These are phyloP conservation scores for Conops quadrifasciatus DNA, from an alignment of 2,888 invertebrate species.

Conservation along the genomic window DNA sequence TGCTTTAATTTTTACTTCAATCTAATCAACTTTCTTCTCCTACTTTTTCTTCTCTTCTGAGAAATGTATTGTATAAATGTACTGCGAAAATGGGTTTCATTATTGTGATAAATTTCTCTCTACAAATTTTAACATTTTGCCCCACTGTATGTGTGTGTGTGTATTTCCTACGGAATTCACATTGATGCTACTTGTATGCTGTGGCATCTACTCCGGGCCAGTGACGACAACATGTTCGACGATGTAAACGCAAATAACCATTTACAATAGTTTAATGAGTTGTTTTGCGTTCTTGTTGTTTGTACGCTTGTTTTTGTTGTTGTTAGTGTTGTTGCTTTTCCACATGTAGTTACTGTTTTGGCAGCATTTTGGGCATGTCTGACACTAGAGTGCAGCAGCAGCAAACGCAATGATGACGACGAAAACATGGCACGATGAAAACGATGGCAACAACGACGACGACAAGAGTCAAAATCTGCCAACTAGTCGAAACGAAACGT, in stretches of 20 bases:
- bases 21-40: too few relatives aligned
- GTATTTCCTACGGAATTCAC: neutral
- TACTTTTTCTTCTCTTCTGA: too few relatives aligned
- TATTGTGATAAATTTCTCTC: too few relatives aligned
- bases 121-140: too few relatives aligned
- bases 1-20: too few relatives aligned
- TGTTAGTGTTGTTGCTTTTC: constrained; percentile 9
- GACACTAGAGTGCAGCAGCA: constrained; percentile 20
- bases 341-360: constrained; percentile 19
- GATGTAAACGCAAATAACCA: constrained; percentile 20
- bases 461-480: neutral
- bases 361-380: constrained; percentile 29
- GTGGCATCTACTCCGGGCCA: neutral
- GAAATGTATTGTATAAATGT: too few relatives aligned
- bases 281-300: constrained; percentile 3
- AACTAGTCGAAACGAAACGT: neutral
- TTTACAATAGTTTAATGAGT: constrained; percentile 27
- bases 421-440: neutral
- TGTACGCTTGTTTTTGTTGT: neutral
- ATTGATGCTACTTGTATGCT: neutral
- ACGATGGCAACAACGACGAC: neutral
- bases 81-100: too few relatives aligned
- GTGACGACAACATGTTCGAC: neutral
- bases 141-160: neutral
- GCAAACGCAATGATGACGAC: constrained; percentile 6